These are phyloP conservation scores for Siniperca knerii DNA, from an alignment of 2,113 vertebrate species.

Conservation along the genomic window DNA sequence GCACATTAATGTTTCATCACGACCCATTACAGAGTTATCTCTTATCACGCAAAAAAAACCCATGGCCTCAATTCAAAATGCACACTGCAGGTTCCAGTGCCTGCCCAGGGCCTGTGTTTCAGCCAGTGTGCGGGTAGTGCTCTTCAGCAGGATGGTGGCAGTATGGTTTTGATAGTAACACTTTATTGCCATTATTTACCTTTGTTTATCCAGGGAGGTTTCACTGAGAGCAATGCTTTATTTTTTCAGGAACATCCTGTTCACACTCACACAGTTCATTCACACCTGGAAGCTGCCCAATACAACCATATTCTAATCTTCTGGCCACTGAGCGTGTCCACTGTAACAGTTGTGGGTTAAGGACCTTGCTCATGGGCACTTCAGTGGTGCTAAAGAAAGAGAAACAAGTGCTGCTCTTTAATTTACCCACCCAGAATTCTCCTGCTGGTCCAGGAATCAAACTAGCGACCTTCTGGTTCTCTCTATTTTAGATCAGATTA, in stretches of 20 bases:
- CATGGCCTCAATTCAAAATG: conserved; percentile 31
- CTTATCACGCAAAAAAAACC: conserved; percentile 29
- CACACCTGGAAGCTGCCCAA: not conserved
- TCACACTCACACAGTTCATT: not conserved
- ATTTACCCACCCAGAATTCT: not conserved
- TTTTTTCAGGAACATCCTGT: not conserved
- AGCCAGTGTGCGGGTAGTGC: conserved; percentile 22
- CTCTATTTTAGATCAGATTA: not conserved
- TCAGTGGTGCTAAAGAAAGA: not conserved
- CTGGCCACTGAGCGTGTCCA: not conserved
- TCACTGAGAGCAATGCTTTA: not conserved
- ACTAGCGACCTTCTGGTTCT: not conserved
- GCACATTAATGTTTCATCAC: conserved; percentile 67
- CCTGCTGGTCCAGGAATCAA: not conserved
- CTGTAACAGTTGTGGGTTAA: not conserved
- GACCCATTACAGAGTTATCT: conserved; percentile 13
- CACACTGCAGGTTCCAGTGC: not conserved
- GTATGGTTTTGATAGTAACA: not conserved
- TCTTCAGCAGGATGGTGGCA: conserved; percentile 7
- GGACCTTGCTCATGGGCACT: not conserved
- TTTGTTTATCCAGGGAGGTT: not conserved
- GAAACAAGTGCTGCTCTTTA: not conserved
- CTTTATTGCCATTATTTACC: too few relatives aligned
- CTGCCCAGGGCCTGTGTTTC: not conserved
- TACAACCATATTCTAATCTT: not conserved